Base-by-base conservation (phyloP, 2,888 invertebrate genomes). In the Subacronicta megacephala region DNA sequence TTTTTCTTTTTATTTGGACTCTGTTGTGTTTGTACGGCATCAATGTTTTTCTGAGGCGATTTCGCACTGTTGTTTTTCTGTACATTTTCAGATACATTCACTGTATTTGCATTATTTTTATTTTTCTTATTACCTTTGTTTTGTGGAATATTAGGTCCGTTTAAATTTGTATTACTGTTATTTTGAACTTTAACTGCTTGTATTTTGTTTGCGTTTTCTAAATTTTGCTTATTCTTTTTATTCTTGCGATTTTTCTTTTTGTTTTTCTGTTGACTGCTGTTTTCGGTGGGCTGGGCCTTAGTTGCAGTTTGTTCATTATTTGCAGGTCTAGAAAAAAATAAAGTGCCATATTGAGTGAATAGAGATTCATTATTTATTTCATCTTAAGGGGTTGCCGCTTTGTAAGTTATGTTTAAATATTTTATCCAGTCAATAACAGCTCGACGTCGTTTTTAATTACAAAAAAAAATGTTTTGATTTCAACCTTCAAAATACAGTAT, bases 161-260 rank as follows among this genome's bases (percentile, higher is more conserved):
- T 50, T 37, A 53, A 7, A 17, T 67, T 56, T 47, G 50, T 57
- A 43, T 43, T 64, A 20, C 38, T 13, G n/a, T 23, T 33, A 17
- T 45, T 58, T 49, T 62, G 52, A 17, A 41, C 7, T 15, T 41
- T 31, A n/a, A 12, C 26, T 9, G 52, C 49, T 26, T 26, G 10
- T 13, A 33, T 58, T 46, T 18, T 52, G 12, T 50, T 68, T 15
- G 53, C 7, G 7, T 59, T 37, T 52, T 50, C 37, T 33, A 43
- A 12, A 36, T 78, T 80, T 51, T 73, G 72, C 57, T 74, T 80
- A 20, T 77, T 80, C 52, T 83, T 79, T 40, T 78, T 83, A 47
- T 84, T 86, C 56, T 81, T 87, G 23, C 60, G 68, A 38, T 83
- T 83, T 23, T 77, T 84, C 56, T 82, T 84, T 54, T 77, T 84